Evolutionary conservation across 2,888 invertebrate genomes (phyloP).

Genomic region (Rotaria sp.): DNA sequence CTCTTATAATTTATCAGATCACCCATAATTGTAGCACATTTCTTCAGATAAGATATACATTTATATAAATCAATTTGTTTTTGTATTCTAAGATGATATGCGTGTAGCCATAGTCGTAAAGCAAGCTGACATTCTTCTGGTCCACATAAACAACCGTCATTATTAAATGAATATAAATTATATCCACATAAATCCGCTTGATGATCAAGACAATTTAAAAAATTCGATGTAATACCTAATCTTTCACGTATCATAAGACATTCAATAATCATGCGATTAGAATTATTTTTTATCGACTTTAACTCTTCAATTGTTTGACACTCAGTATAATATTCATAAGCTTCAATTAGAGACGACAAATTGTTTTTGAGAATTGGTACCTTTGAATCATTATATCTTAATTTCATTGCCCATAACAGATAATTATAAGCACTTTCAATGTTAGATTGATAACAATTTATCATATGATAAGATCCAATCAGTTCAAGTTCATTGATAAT

Average conservation of each 20-base stretch:
- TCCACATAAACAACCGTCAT: background rate
- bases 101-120: background rate
- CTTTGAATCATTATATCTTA: background rate
- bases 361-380: background rate
- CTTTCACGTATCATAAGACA: background rate
- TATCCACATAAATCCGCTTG: too few relatives aligned
- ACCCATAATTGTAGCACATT: background rate
- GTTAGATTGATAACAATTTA: too few relatives aligned
- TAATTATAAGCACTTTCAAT: background rate
- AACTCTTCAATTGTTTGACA: background rate
- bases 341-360: background rate
- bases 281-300: background rate
- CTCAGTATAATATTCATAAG: background rate
- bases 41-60: background rate
- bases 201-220: background rate
- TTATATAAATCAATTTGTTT: background rate
- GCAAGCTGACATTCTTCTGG: background rate
- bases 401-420: background rate
- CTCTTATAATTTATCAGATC: background rate
- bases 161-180: too few relatives aligned
- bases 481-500: too few relatives aligned
- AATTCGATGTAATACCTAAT: background rate
- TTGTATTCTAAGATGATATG: background rate
- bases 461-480: too few relatives aligned
- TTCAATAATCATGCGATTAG: background rate